phyloP scores from a whole-genome alignment of 2,113 vertebrate genomes.

The Syngnathoides biaculeatus region DNA sequence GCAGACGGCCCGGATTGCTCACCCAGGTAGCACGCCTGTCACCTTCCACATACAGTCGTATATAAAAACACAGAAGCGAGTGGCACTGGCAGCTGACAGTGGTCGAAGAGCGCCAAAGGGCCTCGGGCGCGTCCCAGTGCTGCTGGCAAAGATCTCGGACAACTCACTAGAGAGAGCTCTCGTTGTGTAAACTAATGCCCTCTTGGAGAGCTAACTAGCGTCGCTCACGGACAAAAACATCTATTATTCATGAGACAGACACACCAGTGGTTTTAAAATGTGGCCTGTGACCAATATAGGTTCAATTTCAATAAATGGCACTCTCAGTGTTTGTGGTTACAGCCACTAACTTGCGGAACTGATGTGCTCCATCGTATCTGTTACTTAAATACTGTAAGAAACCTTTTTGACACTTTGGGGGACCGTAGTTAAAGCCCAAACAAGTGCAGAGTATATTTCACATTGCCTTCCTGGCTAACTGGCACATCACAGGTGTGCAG shows the following conservation, averaged over 20 bases:
- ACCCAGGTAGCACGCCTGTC: slow-evolving; percentile 58
- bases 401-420: background rate
- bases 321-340: background rate
- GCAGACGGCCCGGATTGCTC: slow-evolving; percentile 68
- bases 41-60: slow-evolving; percentile 52
- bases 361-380: background rate
- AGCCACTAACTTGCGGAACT: background rate
- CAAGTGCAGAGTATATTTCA: no score
- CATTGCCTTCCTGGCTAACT: background rate
- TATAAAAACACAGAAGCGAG: slow-evolving; percentile 25
- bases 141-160: slow-evolving; percentile 30
- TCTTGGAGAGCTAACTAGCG: slow-evolving; percentile 24
- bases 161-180: slow-evolving; percentile 19
- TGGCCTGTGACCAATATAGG: background rate
- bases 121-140: slow-evolving; percentile 26
- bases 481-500: background rate
- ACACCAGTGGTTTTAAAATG: background rate
- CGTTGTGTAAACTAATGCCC: slow-evolving; percentile 8
- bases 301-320: background rate
- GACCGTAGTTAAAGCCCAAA: background rate
- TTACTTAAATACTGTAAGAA: background rate
- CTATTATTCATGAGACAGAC: background rate
- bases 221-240: background rate
- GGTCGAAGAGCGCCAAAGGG: slow-evolving; percentile 29
- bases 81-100: slow-evolving; percentile 40